These are phyloP conservation scores for Bombylius discolor DNA, from an alignment of 2,888 invertebrate genomes.

Conservation along the genomic window DNA sequence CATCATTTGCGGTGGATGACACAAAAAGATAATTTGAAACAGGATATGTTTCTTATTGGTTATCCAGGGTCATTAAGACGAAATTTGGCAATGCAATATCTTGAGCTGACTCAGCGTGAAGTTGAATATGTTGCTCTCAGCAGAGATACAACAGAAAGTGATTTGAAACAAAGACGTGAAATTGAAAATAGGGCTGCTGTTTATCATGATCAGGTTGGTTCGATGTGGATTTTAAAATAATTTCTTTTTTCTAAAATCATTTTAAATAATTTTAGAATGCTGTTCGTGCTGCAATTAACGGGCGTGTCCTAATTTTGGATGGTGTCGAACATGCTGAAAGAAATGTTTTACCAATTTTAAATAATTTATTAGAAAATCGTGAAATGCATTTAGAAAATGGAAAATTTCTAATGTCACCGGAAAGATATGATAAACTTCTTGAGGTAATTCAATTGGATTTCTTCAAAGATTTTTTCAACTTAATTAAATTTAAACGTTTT, in stretches of 20 bases:
- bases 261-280: constrained; percentile 53
- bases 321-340: constrained; percentile 96
- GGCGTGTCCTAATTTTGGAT: constrained; percentile 79
- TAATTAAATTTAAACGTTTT: constrained; percentile 8
- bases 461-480: not conserved
- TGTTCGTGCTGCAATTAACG: constrained; percentile 80
- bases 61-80: constrained; percentile 72
- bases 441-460: constrained; percentile 42
- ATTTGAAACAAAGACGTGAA: constrained; percentile 89
- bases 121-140: constrained; percentile 88
- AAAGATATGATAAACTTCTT: constrained; percentile 78
- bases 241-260: not conserved
- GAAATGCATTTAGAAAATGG: constrained; percentile 99
- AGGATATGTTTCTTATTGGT: constrained; percentile 92
- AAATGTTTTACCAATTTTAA: constrained; percentile 90
- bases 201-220: constrained; percentile 77
- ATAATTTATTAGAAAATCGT: constrained; percentile 90
- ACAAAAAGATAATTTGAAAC: constrained; percentile 83
- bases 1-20: constrained; percentile 89
- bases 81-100: constrained; percentile 71
- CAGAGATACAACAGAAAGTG: constrained; percentile 92
- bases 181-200: constrained; percentile 75
- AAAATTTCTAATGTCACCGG: constrained; percentile 75
- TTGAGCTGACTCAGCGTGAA: constrained; percentile 80
- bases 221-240: not conserved